These are phyloP conservation scores for Panonychus citri DNA, from an alignment of 1,140 invertebrate species.

Conservation along the genomic window DNA sequence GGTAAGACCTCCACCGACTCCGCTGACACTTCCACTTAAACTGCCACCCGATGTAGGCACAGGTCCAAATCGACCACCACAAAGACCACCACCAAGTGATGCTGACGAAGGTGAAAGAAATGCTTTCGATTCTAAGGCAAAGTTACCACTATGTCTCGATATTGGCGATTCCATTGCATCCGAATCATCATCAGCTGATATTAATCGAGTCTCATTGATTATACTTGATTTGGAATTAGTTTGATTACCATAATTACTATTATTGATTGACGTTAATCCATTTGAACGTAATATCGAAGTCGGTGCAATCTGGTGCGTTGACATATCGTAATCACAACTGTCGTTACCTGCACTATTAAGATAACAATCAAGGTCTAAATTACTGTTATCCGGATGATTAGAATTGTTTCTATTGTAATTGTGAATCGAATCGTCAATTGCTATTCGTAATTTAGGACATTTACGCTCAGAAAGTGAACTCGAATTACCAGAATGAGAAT, in stretches of 20 bases:
- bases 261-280: background rate
- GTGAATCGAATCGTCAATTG: background rate
- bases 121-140: background rate
- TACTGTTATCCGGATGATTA: background rate
- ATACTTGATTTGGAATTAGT: too few relatives aligned
- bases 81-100: background rate
- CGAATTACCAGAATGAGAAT: too few relatives aligned
- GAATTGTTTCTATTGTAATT: background rate
- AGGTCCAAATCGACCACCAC: background rate
- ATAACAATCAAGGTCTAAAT: background rate
- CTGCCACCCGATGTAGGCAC: conserved; percentile 1
- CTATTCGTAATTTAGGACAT: background rate
- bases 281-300: background rate
- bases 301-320: background rate
- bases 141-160: background rate
- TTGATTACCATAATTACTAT: too few relatives aligned
- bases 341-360: too few relatives aligned
- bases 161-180: conserved; percentile 9
- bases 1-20: background rate
- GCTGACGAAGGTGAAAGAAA: background rate
- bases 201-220: conserved; percentile 1
- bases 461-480: too few relatives aligned
- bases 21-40: conserved; percentile 1
- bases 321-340: background rate
- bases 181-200: conserved; percentile 9